Evolutionary conservation across 2,113 vertebrate genomes (phyloP).

Genomic region (Jaculus jaculus): DNA sequence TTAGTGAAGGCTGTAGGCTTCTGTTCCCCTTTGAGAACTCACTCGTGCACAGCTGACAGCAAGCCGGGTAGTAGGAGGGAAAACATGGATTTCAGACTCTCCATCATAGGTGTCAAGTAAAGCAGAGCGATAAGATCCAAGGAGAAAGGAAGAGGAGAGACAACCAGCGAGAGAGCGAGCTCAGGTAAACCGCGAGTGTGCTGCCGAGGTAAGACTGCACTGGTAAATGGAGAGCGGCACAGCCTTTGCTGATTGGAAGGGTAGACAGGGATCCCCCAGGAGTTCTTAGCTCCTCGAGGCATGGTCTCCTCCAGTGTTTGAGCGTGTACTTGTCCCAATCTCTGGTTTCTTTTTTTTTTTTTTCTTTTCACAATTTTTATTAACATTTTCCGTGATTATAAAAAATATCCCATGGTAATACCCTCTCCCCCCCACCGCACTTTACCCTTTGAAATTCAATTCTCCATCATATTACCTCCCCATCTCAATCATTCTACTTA

Average conservation of each 20-base stretch:
- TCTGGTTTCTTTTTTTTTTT: not conserved
- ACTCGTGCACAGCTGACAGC: not conserved
- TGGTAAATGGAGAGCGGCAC: not conserved
- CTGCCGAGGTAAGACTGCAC: too few relatives aligned
- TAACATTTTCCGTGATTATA: too few relatives aligned
- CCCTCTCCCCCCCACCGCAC: too few relatives aligned
- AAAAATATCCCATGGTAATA: too few relatives aligned
- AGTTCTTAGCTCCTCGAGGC: not conserved
- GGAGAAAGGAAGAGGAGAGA: too few relatives aligned
- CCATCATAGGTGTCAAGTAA: not conserved
- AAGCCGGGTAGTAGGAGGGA: not conserved
- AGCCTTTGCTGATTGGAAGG: not conserved
- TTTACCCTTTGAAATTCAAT: too few relatives aligned
- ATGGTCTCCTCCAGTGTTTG: not conserved
- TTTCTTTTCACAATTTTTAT: too few relatives aligned
- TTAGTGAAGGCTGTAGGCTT: not conserved
- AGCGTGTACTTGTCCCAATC: not conserved
- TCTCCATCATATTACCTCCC: too few relatives aligned
- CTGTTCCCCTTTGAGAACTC: not conserved
- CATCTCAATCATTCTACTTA: too few relatives aligned
- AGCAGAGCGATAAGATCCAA: not conserved
- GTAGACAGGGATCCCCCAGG: not conserved
- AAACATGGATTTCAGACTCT: not conserved
- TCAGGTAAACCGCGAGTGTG: too few relatives aligned
- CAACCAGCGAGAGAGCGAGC: too few relatives aligned